Percentiles rank a stretch among this genome's conserved stretches.
Conservation (phyloP, 2,113 vertebrate genomes). For the Thinocorus orbignyianus region DNA sequence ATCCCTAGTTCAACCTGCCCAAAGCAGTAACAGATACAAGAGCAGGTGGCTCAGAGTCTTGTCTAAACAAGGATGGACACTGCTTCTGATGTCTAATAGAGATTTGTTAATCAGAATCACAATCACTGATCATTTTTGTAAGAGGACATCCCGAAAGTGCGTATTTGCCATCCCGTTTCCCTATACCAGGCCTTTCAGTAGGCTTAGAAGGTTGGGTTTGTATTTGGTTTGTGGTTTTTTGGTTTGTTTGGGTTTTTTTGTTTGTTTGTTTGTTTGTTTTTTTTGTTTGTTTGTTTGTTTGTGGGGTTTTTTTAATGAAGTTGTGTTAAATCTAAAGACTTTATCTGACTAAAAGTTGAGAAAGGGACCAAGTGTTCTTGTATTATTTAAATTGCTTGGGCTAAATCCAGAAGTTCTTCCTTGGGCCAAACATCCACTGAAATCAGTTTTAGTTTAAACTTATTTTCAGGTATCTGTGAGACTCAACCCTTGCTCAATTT, state of each 20-base stretch:
- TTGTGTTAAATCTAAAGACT: neutral
- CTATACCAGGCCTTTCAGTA: neutral
- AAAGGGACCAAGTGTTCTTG: neutral
- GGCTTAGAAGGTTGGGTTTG: neutral
- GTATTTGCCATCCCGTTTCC: neutral
- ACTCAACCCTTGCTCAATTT: neutral
- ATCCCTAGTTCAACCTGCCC: neutral
- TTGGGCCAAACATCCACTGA: neutral
- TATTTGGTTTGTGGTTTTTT: too few species aligned
- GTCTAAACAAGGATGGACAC: neutral
- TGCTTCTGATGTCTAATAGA: neutral
- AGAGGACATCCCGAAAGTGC: neutral
- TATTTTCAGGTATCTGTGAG: neutral
- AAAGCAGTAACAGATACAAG: neutral
- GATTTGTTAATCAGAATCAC: neutral
- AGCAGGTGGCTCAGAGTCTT: neutral
- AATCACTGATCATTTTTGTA: neutral
- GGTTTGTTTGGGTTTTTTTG: too few species aligned
- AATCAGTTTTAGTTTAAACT: neutral
- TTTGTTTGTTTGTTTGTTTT: too few species aligned
- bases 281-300: too few species aligned
- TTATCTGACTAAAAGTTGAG: neutral
- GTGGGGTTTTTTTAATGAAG: neutral
- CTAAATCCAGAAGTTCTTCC: neutral
- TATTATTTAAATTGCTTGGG: neutral